phyloP scores from a whole-genome alignment of 1,140 invertebrate species.

The Cydia pomonella region DNA sequence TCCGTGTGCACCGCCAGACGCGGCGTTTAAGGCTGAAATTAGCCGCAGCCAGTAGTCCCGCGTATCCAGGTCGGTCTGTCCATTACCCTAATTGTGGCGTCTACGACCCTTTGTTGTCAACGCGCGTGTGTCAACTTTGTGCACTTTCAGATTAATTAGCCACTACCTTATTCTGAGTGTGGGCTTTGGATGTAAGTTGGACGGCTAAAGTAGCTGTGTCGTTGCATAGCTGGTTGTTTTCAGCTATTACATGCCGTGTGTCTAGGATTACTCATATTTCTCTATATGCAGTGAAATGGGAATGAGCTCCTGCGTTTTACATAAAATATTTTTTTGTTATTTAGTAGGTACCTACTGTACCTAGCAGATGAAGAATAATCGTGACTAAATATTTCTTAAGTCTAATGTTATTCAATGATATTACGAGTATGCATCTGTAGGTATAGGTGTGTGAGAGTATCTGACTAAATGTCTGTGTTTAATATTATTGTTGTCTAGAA shows the following conservation, averaged over 20 bases:
- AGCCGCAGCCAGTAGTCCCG: conserved; percentile 72
- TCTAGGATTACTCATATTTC: not conserved
- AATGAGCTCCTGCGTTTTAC: not conserved
- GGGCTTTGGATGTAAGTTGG: conserved; percentile 35
- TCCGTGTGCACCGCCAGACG: conserved; percentile 40
- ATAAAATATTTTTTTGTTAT: not conserved
- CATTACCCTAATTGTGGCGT: conserved; percentile 74
- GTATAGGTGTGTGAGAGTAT: too few relatives aligned
- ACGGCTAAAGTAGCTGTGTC: conserved; percentile 24
- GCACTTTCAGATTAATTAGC: conserved; percentile 27
- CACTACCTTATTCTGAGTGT: conserved; percentile 19
- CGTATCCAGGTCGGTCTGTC: conserved; percentile 74
- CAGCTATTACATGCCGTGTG: not conserved
- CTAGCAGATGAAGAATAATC: too few relatives aligned
- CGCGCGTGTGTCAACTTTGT: conserved; percentile 18
- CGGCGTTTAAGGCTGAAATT: conserved; percentile 74
- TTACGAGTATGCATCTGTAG: too few relatives aligned
- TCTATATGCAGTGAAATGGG: not conserved
- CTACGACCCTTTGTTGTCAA: conserved; percentile 60
- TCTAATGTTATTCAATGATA: too few relatives aligned
- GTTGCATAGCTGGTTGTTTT: not conserved
- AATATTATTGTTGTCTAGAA: too few relatives aligned
- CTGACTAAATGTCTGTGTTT: too few relatives aligned
- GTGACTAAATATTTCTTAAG: too few relatives aligned
- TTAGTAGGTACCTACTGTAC: too few relatives aligned